Conservation (phyloP, 2,888 invertebrate species). For the Venusia cambrica region DNA sequence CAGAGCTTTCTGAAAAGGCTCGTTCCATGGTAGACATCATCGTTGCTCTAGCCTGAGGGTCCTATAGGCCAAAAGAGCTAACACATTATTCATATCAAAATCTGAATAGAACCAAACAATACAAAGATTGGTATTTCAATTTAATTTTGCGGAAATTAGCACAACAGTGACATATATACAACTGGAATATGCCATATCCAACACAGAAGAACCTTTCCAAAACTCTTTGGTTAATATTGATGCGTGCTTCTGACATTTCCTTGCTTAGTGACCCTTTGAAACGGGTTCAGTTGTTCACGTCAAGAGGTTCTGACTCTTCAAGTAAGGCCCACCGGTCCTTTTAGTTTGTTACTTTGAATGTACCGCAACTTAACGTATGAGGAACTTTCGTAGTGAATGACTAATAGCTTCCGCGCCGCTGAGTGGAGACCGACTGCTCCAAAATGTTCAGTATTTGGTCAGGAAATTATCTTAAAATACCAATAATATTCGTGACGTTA, state of each 20-base stretch:
- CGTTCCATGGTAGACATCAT: too few relatives aligned
- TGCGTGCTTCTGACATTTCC: conserved; percentile 71
- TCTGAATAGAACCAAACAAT: too few relatives aligned
- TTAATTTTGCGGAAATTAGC: neutral
- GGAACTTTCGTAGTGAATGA: conserved; percentile 40
- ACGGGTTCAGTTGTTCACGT: conserved; percentile 31
- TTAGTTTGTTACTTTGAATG: conserved; percentile 53
- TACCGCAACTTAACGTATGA: conserved; percentile 39
- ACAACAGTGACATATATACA: neutral
- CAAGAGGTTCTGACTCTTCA: conserved; percentile 38
- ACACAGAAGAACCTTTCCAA: neutral
- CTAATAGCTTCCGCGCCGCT: conserved; percentile 38
- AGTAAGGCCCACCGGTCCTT: conserved; percentile 37
- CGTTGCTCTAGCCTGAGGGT: too few relatives aligned
- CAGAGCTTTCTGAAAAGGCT: too few relatives aligned
- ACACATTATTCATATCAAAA: too few relatives aligned
- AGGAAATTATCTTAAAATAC: conserved; percentile 2
- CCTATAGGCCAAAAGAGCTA: too few relatives aligned
- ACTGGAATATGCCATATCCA: conserved; percentile 5
- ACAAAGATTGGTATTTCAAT: neutral
- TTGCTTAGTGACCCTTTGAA: conserved; percentile 57
- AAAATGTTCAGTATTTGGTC: conserved; percentile 14
- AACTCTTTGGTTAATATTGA: conserved; percentile 56
- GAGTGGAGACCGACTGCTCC: conserved; percentile 11
- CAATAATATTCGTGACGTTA: too few relatives aligned